Percentiles rank a stretch among this genome's conserved stretches.
Evolutionary conservation across 2,797 vertebrate species (phyloP).

Genomic region (Cossypha heuglini): DNA sequence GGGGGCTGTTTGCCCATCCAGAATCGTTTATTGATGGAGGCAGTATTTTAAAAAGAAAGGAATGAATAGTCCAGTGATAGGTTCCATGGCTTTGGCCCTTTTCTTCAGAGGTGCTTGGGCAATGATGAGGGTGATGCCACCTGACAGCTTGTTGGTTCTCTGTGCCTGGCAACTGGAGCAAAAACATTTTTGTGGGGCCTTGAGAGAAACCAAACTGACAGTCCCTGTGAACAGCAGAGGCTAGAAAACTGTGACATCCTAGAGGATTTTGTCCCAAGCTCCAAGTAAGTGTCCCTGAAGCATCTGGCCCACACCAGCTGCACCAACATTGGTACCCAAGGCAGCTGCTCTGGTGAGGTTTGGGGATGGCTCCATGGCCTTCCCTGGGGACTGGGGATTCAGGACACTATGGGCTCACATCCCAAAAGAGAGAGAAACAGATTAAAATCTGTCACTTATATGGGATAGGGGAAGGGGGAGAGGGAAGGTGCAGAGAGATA

Average conservation of each 20-base stretch:
- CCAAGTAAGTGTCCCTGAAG: neutral
- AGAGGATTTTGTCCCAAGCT: neutral
- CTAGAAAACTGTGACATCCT: no score
- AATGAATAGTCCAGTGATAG: neutral
- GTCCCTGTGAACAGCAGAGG: neutral
- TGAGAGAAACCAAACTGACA: neutral
- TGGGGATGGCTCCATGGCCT: neutral
- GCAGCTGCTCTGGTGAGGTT: neutral
- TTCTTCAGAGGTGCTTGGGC: accelerated
- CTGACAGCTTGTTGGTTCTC: accelerated
- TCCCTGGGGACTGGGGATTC: no score
- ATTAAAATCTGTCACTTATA: neutral
- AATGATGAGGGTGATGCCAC: neutral
- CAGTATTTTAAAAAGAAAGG: neutral
- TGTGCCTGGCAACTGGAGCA: accelerated
- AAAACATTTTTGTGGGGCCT: neutral
- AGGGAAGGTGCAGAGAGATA: neutral
- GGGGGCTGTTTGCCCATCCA: neutral
- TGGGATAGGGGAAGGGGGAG: neutral
- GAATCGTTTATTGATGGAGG: neutral
- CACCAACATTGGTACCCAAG: accelerated
- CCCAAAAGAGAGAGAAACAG: neutral
- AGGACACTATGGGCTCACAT: neutral
- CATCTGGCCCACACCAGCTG: neutral
- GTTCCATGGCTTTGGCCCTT: neutral